Evolutionary conservation across 2,797 vertebrate species (phyloP).

Genomic region (Odontamblyopus rebecca): DNA sequence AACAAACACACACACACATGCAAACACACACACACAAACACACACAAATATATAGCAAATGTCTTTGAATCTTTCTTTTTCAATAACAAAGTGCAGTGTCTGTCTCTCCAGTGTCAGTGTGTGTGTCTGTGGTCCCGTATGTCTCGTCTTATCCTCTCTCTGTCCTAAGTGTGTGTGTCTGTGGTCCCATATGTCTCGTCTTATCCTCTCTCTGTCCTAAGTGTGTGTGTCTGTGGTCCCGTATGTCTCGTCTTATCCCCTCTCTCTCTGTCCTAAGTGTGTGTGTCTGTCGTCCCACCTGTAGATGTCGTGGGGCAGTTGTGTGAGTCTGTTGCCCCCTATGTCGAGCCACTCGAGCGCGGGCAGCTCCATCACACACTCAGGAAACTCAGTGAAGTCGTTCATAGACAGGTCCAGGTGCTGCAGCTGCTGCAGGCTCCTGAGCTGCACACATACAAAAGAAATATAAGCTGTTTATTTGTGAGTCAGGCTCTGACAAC

Average conservation of each 20-base stretch:
- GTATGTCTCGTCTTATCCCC: conserved; percentile 33
- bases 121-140: too few relatives aligned
- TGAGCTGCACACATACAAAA: conserved; percentile 70
- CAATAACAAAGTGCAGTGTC: too few relatives aligned
- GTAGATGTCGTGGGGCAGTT: conserved; percentile 85
- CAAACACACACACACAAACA: conserved; percentile 11
- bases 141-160: too few relatives aligned
- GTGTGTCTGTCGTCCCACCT: conserved; percentile 71
- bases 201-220: background rate
- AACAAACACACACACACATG: too few relatives aligned
- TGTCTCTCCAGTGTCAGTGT: too few relatives aligned
- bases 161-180: too few relatives aligned
- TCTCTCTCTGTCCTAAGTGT: background rate
- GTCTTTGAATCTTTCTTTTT: background rate
- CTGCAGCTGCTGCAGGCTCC: conserved; percentile 82
- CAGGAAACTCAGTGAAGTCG: conserved; percentile 81
- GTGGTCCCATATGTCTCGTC: too few relatives aligned
- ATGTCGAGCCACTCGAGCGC: conserved; percentile 93
- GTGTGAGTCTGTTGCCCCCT: conserved; percentile 86
- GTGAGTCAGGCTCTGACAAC: too few relatives aligned
- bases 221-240: background rate
- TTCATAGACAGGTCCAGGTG: conserved; percentile 96
- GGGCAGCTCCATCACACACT: conserved; percentile 84
- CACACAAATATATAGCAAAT: background rate
- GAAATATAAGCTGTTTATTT: background rate